Evolutionary conservation across 1,140 invertebrate genomes (phyloP).

Genomic region (Nephila pilipes): DNA sequence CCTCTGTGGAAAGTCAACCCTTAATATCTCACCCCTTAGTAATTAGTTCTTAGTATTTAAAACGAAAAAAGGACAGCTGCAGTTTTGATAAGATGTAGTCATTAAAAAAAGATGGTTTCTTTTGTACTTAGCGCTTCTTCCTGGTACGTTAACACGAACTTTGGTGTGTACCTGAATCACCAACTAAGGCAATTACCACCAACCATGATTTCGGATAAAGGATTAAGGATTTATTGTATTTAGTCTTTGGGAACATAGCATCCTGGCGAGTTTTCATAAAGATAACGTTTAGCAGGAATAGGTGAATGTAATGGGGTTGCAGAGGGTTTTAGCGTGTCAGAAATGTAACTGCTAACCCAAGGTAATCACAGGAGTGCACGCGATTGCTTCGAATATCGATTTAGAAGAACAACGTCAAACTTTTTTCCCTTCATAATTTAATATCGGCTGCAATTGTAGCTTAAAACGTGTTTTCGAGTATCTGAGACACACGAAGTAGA

Average conservation of each 20-base stretch:
- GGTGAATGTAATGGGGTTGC: background rate
- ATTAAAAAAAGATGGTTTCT: background rate
- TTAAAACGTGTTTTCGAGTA: background rate
- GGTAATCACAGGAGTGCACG: slow-evolving; percentile 2
- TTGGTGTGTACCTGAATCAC: background rate
- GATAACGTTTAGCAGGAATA: background rate
- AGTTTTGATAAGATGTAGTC: background rate
- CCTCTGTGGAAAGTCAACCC: background rate
- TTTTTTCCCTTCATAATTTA: background rate
- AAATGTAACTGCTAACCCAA: background rate
- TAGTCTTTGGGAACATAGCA: background rate
- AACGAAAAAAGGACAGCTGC: background rate
- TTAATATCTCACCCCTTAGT: background rate
- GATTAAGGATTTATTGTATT: background rate
- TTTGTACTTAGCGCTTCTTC: background rate
- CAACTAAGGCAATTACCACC: background rate
- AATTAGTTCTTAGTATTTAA: background rate
- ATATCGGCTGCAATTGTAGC: background rate
- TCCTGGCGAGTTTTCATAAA: background rate
- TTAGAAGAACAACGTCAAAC: background rate
- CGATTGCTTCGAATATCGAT: background rate
- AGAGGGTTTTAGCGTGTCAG: slow-evolving; percentile 24
- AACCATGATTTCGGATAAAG: background rate
- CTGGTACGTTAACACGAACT: slow-evolving; percentile 1
- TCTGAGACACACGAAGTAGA: background rate